phyloP scores from a whole-genome alignment of 2,797 vertebrate genomes.

The Helostoma temminkii region DNA sequence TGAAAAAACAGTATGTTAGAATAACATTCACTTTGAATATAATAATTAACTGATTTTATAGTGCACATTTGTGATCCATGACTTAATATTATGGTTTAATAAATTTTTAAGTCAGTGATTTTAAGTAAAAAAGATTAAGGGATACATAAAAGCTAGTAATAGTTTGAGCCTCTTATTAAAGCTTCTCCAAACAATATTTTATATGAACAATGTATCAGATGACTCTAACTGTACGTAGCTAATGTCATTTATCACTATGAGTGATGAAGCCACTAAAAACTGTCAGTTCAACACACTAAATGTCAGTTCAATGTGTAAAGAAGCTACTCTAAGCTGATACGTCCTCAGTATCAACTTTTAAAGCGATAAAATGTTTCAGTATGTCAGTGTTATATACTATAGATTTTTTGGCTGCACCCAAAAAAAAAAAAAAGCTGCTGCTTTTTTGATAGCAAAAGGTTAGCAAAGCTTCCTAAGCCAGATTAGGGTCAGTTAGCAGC shows the following conservation, averaged over 20 bases:
- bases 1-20: background rate
- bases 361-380: background rate
- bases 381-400: background rate
- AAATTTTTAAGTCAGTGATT: background rate
- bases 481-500: constrained; percentile 66
- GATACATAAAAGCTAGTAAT: background rate
- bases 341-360: background rate
- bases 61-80: background rate
- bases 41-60: background rate
- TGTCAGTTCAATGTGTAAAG: too few relatives aligned
- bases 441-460: background rate
- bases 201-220: background rate
- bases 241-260: background rate
- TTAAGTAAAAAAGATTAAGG: background rate
- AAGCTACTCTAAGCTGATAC: background rate
- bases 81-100: background rate
- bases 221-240: background rate
- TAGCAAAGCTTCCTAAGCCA: constrained; percentile 16
- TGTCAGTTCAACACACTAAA: too few relatives aligned
- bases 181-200: background rate
- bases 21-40: too few relatives aligned
- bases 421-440: background rate
- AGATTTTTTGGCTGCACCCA: background rate
- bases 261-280: background rate
- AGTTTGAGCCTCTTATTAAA: background rate